Conservation (phyloP, 2,113 vertebrate genomes). For the Sapayoa aenigma region DNA sequence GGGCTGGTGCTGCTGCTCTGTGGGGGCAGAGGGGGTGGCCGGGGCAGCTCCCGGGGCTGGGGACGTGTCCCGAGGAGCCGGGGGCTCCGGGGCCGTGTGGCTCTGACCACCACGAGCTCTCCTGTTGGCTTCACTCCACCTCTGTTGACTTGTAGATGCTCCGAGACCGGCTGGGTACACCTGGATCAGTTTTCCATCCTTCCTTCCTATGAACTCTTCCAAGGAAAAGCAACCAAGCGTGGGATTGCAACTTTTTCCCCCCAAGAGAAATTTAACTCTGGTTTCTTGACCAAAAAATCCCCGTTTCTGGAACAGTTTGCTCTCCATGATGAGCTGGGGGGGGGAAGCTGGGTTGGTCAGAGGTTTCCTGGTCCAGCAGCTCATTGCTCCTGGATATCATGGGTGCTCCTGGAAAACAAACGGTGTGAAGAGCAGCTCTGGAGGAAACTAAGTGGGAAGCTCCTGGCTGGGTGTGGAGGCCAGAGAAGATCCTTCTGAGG, state of each 20-base stretch:
- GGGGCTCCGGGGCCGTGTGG: not conserved
- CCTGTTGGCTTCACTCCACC: not conserved
- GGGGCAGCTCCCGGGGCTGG: not conserved
- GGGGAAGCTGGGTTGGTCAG: rapidly evolving
- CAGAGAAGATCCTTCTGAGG: rapidly evolving
- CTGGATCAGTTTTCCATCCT: not conserved
- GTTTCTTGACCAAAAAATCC: not conserved
- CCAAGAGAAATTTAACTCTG: not conserved
- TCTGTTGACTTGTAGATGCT: not conserved
- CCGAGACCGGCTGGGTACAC: not conserved
- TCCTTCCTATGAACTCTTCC: not conserved
- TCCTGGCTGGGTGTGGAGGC: not conserved
- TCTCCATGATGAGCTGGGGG: rapidly evolving
- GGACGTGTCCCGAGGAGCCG: not conserved
- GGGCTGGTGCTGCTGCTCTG: not conserved
- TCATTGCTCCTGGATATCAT: rapidly evolving
- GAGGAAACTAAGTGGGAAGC: not conserved
- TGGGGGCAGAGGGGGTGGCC: not conserved
- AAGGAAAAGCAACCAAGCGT: rapidly evolving
- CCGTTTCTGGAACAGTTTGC: not conserved
- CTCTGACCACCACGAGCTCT: not conserved
- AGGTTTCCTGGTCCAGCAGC: not conserved
- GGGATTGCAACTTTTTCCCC: rapidly evolving
- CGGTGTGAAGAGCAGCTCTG: not conserved
- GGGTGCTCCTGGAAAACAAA: not conserved